Evolutionary conservation across 2,888 invertebrate genomes (phyloP).

Genomic region (Nematopogon swammerdamellus): DNA sequence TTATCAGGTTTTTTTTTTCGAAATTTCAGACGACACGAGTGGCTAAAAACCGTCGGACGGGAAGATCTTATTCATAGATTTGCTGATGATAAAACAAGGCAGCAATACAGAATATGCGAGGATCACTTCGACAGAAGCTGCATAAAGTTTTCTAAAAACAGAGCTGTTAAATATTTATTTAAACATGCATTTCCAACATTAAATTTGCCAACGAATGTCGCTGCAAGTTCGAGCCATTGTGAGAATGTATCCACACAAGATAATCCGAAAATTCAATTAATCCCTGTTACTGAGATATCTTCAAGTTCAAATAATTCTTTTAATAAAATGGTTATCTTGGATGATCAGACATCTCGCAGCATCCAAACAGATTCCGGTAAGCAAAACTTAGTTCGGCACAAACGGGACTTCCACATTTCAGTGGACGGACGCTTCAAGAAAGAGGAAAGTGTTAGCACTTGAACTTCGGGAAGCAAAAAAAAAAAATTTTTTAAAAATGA

Average conservation of each 20-base stretch:
- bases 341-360: conserved; percentile 8
- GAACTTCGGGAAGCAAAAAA: no score
- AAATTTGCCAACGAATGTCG: conserved; percentile 8
- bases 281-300: neutral
- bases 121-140: conserved; percentile 13
- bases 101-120: conserved; percentile 15
- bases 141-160: conserved; percentile 13
- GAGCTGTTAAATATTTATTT: conserved; percentile 13
- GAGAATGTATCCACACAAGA: no score
- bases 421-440: no score
- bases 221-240: no score
- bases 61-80: conserved; percentile 13
- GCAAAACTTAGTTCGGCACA: no score
- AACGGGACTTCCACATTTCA: no score
- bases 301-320: conserved; percentile 7
- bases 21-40: conserved; percentile 8
- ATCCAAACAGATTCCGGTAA: conserved; percentile 5
- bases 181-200: conserved; percentile 12
- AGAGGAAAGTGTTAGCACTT: no score
- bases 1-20: no score
- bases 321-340: conserved; percentile 8
- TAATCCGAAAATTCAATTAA: no score
- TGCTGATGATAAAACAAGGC: conserved; percentile 10
- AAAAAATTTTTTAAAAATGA: no score
- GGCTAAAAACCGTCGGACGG: conserved; percentile 11